Base-by-base conservation (phyloP, 2,113 vertebrate genomes). In the Daboia siamensis region DNA sequence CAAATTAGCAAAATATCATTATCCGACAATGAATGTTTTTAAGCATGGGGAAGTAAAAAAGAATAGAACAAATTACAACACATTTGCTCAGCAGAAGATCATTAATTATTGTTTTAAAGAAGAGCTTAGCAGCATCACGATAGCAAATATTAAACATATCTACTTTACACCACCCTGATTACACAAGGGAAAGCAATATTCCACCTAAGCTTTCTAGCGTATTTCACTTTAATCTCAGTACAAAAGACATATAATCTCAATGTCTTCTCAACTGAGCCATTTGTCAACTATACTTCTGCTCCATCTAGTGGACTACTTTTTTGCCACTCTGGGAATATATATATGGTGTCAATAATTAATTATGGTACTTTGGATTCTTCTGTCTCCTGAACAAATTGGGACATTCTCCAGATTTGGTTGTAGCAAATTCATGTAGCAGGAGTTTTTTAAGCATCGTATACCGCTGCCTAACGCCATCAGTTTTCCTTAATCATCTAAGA, bases 281-380 rank as follows among this genome's bases (percentile, higher is more conserved):
- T 56, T 44, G 21, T 44, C 89, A 33, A 51, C 12, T 54, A 85
- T 23, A 86, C 24, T 93, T 57, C 93, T 94, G 93, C 96, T 95
- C 96, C 96, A 95, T 92, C 97, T 96, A 97, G 96, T 90, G 96
- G 95, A 46, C 87, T 88, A 1, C 24, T 0, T 8, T n/a, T n/a
- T 80, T 56, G 84, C 48, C 1, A 64, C 1, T 26, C 51, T 51
- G 46, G 33, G 6, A 2, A 1, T 0, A 1, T 20, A 1, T 20
- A 17, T 29, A 56, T 21, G 11, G 3, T 74, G 11, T 59, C 61
- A 88, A 13, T 20, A 12, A 17, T 0, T 1, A 21, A 86, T 46
- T 10, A 23, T 52, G 13, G 48, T 57, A 5, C 0, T 61, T 48
- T n/a, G 0, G 0, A 39, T n/a, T 87, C 26, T 74, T 26, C n/a